phyloP scores from a whole-genome alignment of 2,888 invertebrate genomes.

The Gastracanthus pulcherrimus region DNA sequence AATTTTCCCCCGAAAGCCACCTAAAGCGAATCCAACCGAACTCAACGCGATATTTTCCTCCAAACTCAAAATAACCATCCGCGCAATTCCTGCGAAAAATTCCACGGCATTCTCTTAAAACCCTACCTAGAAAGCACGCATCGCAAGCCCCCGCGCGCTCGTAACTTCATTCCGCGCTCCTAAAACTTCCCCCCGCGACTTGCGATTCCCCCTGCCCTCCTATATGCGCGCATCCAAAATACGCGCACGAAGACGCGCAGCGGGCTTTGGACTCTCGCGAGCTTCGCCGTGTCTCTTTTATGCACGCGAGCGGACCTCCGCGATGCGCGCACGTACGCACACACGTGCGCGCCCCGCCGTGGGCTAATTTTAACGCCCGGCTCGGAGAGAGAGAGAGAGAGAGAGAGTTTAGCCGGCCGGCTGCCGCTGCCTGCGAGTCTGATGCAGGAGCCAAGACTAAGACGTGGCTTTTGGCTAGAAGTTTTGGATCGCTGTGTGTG shows the following conservation, averaged over 20 bases:
- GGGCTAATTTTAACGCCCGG: constrained; percentile 49
- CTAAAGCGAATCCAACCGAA: too few relatives aligned
- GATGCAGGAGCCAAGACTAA: too few relatives aligned
- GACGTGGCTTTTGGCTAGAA: too few relatives aligned
- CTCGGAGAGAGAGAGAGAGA: too few relatives aligned
- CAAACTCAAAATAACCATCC: not conserved
- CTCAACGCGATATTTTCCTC: not conserved
- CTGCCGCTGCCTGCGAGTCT: not conserved
- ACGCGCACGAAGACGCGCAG: not conserved
- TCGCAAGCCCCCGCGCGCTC: not conserved
- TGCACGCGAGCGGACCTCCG: too few relatives aligned
- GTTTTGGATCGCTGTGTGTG: too few relatives aligned
- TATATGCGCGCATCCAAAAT: not conserved
- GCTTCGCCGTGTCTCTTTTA: too few relatives aligned
- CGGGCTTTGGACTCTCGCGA: not conserved
- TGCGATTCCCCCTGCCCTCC: not conserved
- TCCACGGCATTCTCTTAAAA: too few relatives aligned
- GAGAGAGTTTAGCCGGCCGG: constrained; percentile 34
- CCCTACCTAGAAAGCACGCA: too few relatives aligned
- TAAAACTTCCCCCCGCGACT: not conserved
- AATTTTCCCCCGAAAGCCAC: too few relatives aligned
- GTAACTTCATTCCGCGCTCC: not conserved
- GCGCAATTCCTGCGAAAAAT: not conserved
- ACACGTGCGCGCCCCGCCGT: not conserved
- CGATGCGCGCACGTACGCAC: not conserved